These are phyloP conservation scores for Hoplodrina blanda DNA, from an alignment of 2,888 invertebrate genomes.

Conservation along the genomic window DNA sequence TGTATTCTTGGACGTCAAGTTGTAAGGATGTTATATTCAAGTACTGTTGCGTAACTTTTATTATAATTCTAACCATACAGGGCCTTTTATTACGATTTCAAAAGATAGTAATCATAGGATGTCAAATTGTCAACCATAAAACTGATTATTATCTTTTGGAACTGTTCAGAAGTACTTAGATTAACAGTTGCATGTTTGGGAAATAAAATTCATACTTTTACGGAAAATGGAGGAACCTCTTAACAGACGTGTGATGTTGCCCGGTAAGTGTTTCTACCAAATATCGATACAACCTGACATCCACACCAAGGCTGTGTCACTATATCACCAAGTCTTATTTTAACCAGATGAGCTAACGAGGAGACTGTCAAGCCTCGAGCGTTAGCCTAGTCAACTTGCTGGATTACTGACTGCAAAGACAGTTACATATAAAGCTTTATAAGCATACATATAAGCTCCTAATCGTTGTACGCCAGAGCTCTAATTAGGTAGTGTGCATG, in stretches of 20 bases:
- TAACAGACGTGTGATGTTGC: not conserved
- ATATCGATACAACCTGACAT: not conserved
- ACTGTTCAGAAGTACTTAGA: too few relatives aligned
- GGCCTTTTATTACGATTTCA: not conserved
- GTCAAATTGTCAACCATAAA: too few relatives aligned
- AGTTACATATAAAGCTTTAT: too few relatives aligned
- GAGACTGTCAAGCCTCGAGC: not conserved
- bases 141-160: too few relatives aligned
- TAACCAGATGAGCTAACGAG: not conserved
- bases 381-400: not conserved
- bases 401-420: not conserved
- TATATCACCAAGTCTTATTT: not conserved
- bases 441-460: too few relatives aligned
- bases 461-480: too few relatives aligned
- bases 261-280: too few relatives aligned
- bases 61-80: not conserved
- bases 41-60: slow-evolving; percentile 8
- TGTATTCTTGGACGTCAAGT: slow-evolving; percentile 15
- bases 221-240: not conserved
- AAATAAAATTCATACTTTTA: not conserved
- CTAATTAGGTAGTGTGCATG: too few relatives aligned
- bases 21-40: not conserved
- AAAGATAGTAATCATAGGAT: not conserved
- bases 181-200: too few relatives aligned
- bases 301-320: not conserved